A percentile compares a stretch with the other conserved stretches of the same genome.
These are phyloP conservation scores for Coregonus ussuriensis DNA, from an alignment of 2,797 vertebrate species.

Conservation along the genomic window DNA sequence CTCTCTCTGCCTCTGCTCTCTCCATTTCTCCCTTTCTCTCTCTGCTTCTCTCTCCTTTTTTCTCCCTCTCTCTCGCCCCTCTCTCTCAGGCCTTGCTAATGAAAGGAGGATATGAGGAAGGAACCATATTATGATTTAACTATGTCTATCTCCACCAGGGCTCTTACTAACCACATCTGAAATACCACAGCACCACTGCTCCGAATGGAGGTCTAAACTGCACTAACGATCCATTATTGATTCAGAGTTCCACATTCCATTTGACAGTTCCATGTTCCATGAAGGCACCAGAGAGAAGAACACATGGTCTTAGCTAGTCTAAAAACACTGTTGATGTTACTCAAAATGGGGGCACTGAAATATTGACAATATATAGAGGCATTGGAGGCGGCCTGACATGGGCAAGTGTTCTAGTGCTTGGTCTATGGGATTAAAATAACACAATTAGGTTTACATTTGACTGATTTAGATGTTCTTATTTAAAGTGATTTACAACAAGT, in stretches of 20 bases:
- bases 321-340: slow-evolving; percentile 2
- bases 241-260: slow-evolving; percentile 8
- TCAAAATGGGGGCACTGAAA: slow-evolving; percentile 10
- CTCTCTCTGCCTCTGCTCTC: not conserved
- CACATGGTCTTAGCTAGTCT: not conserved
- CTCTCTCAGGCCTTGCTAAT: slow-evolving; percentile 2
- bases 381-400: not conserved
- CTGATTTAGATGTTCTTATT: no score
- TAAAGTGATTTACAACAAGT: no score
- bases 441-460: no score
- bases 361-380: slow-evolving; percentile 12
- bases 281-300: not conserved
- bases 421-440: not conserved
- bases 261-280: slow-evolving; percentile 13
- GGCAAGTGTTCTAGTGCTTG: not conserved
- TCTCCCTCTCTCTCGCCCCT: not conserved
- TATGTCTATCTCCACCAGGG: slow-evolving; percentile 5
- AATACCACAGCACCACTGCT: not conserved
- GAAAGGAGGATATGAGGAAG: slow-evolving; percentile 14
- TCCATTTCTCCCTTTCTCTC: no score
- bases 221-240: slow-evolving; percentile 40
- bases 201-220: slow-evolving; percentile 21
- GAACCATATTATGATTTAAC: slow-evolving; percentile 22
- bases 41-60: not conserved
- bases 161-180: slow-evolving; percentile 20